A percentile compares a stretch with the other conserved stretches of the same genome.
These are phyloP conservation scores for Myotis planiceps DNA, from an alignment of 2,797 vertebrate species.

Conservation along the genomic window DNA sequence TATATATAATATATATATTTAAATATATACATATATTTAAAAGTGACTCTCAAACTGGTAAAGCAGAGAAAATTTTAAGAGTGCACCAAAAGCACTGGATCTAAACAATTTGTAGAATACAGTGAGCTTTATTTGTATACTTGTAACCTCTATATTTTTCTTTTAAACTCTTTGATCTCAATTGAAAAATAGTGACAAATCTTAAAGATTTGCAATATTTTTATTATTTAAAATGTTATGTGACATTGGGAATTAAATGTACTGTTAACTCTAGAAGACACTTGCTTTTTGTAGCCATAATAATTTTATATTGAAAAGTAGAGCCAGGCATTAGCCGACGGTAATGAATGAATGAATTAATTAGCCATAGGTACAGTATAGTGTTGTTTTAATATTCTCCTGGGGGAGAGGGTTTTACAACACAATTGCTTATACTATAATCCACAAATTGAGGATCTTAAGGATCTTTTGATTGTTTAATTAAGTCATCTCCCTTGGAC, in stretches of 20 bases:
- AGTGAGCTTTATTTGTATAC: neutral
- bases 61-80: constrained; percentile 40
- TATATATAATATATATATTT: no score
- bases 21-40: neutral
- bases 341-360: neutral
- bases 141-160: neutral
- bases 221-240: constrained; percentile 19
- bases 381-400: neutral
- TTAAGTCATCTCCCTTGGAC: constrained; percentile 44
- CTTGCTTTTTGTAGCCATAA: constrained; percentile 24
- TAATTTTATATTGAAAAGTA: constrained; percentile 18
- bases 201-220: neutral
- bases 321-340: neutral
- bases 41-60: neutral
- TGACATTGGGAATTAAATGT: neutral
- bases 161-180: neutral
- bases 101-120: neutral
- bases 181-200: constrained; percentile 17
- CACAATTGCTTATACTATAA: neutral
- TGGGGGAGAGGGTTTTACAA: neutral
- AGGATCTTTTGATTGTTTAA: constrained; percentile 9
- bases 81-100: neutral
- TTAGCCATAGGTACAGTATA: neutral
- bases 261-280: neutral
- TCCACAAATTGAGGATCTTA: neutral